A percentile compares a stretch with the other conserved stretches of the same genome.
Evolutionary conservation across 37 sponge, comb jelly and placozoan genomes (phyloP).

Genomic region (Oopsacas minuta): DNA sequence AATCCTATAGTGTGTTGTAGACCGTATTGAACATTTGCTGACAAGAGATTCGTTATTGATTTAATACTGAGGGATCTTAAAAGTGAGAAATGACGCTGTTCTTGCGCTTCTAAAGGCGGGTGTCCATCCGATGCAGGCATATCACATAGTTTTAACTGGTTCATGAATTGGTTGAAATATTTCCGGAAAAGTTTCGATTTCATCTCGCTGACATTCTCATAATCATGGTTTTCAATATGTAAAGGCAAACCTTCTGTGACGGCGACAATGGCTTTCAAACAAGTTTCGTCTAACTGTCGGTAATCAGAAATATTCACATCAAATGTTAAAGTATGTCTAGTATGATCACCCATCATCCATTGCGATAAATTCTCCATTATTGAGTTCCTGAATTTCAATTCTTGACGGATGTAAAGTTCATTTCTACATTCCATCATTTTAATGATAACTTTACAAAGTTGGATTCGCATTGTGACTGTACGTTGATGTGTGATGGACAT

Average conservation of each 20-base stretch:
- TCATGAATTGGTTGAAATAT: constrained; percentile 13
- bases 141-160: neutral
- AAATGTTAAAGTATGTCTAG: neutral
- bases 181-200: neutral
- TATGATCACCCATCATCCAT: neutral
- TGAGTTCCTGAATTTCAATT: neutral
- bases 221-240: neutral
- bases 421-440: neutral
- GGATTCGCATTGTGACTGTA: neutral
- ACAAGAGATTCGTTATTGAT: neutral
- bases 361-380: constrained; percentile 12
- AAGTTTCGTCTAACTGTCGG: neutral
- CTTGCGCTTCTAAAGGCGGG: neutral
- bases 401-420: neutral
- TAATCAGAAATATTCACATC: neutral
- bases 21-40: constrained; percentile 16
- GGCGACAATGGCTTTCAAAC: neutral
- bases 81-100: neutral
- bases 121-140: neutral
- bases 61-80: neutral
- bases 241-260: neutral
- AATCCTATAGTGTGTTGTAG: neutral
- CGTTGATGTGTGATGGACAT: constrained; percentile 3
- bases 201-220: neutral
- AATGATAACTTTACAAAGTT: constrained; percentile 7